Conservation (phyloP, 2,797 vertebrate species). For the Streptopelia turtur region DNA sequence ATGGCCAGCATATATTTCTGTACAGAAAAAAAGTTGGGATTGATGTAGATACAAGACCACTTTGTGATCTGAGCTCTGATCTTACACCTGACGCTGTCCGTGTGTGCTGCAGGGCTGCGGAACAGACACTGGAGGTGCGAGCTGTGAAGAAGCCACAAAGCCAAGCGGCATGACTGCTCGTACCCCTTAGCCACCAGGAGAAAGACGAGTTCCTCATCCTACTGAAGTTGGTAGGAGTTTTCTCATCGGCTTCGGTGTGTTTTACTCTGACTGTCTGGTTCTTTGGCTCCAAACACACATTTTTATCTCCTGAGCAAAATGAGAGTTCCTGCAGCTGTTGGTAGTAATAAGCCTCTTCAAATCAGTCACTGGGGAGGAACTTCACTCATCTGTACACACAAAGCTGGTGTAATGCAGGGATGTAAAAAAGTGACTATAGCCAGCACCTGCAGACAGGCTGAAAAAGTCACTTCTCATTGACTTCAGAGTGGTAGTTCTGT, state of each 20-base stretch:
- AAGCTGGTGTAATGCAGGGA: background rate
- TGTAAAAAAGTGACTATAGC: background rate
- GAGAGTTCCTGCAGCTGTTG: background rate
- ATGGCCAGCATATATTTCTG: background rate
- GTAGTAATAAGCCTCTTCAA: conserved; percentile 36
- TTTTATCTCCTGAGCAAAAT: conserved; percentile 42
- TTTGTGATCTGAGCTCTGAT: background rate
- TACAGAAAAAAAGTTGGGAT: background rate
- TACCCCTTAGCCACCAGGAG: background rate
- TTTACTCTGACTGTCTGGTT: background rate
- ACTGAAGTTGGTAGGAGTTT: background rate
- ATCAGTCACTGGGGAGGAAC: background rate
- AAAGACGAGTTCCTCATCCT: background rate
- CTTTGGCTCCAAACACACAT: background rate
- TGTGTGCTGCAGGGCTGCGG: background rate
- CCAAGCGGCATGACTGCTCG: background rate
- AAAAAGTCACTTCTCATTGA: conserved; percentile 37
- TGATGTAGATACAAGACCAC: background rate
- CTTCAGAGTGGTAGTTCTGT: background rate
- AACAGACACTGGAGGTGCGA: accelerated
- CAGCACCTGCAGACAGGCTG: conserved; percentile 13
- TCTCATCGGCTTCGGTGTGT: background rate
- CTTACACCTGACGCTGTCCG: background rate
- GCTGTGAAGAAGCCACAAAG: background rate
- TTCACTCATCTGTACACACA: conserved; percentile 33